These are phyloP conservation scores for Oxytorus armatus DNA, from an alignment of 2,888 invertebrate genomes.

Conservation along the genomic window DNA sequence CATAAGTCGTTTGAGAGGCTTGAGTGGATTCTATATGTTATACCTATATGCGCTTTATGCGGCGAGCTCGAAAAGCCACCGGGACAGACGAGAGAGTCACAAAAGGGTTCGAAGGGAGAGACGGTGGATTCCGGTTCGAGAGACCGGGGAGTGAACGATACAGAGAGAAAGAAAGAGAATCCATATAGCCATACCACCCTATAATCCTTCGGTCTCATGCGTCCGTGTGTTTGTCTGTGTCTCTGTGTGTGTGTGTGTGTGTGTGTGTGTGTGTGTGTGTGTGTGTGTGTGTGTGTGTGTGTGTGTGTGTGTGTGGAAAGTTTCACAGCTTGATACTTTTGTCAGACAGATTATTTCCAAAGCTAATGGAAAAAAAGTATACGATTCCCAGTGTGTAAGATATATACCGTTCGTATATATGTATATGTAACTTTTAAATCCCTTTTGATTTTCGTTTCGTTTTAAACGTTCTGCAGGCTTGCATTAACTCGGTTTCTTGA, in stretches of 20 bases:
- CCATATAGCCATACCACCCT: slow-evolving; percentile 22
- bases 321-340: slow-evolving; percentile 49
- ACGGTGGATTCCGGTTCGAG: slow-evolving; percentile 63
- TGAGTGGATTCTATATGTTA: slow-evolving; percentile 19
- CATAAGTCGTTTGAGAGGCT: slow-evolving; percentile 51
- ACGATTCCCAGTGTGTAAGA: no score
- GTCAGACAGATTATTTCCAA: slow-evolving; percentile 33
- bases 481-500: no score
- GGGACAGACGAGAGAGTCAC: slow-evolving; percentile 54
- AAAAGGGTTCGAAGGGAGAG: slow-evolving; percentile 57
- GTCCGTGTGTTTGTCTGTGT: no score
- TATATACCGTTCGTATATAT: not conserved
- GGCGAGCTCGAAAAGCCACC: slow-evolving; percentile 17
- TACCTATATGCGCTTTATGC: slow-evolving; percentile 20
- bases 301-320: no score
- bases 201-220: slow-evolving; percentile 50
- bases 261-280: no score
- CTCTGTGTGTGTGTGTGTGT: no score
- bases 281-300: no score
- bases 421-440: slow-evolving; percentile 22
- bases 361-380: slow-evolving; percentile 33
- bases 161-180: slow-evolving; percentile 5
- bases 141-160: slow-evolving; percentile 9
- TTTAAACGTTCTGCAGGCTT: no score
- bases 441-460: no score